These are phyloP conservation scores for Paralinhomoeus sp. DNA, from an alignment of 2,888 invertebrate genomes.

Conservation along the genomic window DNA sequence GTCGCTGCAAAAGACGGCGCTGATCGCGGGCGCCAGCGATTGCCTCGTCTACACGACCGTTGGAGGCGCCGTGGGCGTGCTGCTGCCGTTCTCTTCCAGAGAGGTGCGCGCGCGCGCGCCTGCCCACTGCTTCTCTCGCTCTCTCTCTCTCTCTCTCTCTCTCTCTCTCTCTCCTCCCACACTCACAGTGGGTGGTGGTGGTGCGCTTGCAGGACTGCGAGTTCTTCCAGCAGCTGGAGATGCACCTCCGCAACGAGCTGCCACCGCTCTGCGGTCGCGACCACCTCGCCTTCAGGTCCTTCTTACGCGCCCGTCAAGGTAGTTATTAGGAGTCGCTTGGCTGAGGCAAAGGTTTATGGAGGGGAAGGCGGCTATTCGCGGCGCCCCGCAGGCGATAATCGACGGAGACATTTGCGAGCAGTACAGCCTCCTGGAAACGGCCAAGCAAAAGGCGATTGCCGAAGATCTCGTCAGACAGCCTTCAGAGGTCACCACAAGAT, in stretches of 20 bases:
- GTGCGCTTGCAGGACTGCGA: slow-evolving; percentile 66
- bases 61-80: slow-evolving; percentile 69
- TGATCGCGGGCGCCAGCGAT: slow-evolving; percentile 92
- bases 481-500: slow-evolving; percentile 52
- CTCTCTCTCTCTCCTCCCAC: no score
- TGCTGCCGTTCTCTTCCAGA: slow-evolving; percentile 76
- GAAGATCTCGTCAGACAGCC: slow-evolving; percentile 79
- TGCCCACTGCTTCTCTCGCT: no score
- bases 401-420: slow-evolving; percentile 98
- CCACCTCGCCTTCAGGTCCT: slow-evolving; percentile 83
- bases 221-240: slow-evolving; percentile 94
- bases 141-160: neutral
- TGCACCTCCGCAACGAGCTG: slow-evolving; percentile 96
- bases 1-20: slow-evolving; percentile 63
- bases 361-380: no score
- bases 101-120: slow-evolving; percentile 25
- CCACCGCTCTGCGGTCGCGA: slow-evolving; percentile 87
- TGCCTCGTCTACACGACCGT: slow-evolving; percentile 83
- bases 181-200: no score
- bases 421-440: slow-evolving; percentile 76
- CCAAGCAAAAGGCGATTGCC: slow-evolving; percentile 81
- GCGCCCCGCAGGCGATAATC: slow-evolving; percentile 61
- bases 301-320: slow-evolving; percentile 91
- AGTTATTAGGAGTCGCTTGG: no score
- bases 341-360: no score